Base-by-base conservation (phyloP, 2,888 invertebrate genomes). In the Pseudococcus longispinus region DNA sequence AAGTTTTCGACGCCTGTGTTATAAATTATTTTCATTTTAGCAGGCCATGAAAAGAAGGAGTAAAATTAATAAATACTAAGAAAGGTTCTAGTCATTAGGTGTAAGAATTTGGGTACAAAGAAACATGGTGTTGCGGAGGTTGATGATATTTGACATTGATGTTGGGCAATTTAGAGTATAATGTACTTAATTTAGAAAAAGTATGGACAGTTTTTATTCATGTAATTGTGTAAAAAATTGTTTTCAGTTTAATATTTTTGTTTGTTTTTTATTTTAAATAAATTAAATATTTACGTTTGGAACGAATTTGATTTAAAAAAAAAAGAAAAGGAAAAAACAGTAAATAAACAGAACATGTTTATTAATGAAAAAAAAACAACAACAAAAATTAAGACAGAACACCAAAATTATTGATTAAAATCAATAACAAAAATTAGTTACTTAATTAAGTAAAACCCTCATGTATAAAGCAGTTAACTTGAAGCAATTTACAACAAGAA, bases 191-290 rank as follows among this genome's bases (percentile, higher is more conserved):
- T 70, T 70, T 70, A 70, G 70, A 13, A 32, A 60, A 29, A 18
- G 37, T 20, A n/a, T 80, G 77, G 77, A 42, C 77, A 80, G 42
- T 80, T 80, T 80, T 80, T 32, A 80, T 80, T 70, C 15, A 70
- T 70, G 3, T 29, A 29, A 8, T 26, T 26, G 11, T 70, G 70
- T 29, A 70, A 70, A 18, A 70, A 70, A 70, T 60, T 60, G 29
- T 29, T 70, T 29, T 0, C 8, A 29, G 26, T 65, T 70, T 29
- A 60, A n/a, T 23, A 60, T 29, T 70, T 70, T 29, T 70, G 23
- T 65, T 65, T 65, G 18, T 70, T 70, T 70, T 29, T 29, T 20
- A 18, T 5, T 70, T 26, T 65, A 11, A 65, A 65, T 51, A n/a
- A 11, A 51, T 6, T n/a, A 2, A 60, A 23, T 60, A 46, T 15